Evolutionary conservation across 37 sponge, comb jelly and placozoan genomes (phyloP).

Genomic region (Ianthella basta): DNA sequence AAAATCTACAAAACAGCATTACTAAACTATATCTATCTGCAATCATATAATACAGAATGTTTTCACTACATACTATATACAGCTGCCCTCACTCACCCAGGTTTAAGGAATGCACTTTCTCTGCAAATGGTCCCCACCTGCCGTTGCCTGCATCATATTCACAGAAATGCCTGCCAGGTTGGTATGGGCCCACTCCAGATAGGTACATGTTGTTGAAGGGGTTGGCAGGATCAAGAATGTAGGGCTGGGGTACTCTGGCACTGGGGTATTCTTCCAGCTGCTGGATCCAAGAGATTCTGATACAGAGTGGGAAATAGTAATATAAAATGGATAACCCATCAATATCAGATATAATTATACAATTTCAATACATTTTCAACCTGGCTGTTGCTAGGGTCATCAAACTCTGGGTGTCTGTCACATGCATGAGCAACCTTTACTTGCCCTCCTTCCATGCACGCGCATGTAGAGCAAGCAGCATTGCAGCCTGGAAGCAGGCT

Average conservation of each 20-base stretch:
- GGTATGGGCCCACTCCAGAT: conserved; percentile 46
- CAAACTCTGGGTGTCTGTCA: too few relatives aligned
- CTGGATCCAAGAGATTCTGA: neutral
- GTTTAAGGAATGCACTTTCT: conserved; percentile 45
- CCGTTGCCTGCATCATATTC: conserved; percentile 36
- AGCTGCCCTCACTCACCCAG: conserved; percentile 35
- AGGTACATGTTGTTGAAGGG: conserved; percentile 69
- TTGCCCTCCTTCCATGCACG: too few relatives aligned
- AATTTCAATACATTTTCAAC: too few relatives aligned
- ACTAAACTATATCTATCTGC: too few relatives aligned
- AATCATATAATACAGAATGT: too few relatives aligned
- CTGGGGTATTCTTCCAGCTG: neutral
- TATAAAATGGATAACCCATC: neutral
- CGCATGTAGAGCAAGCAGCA: too few relatives aligned
- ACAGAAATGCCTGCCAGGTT: neutral
- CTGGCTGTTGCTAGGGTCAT: too few relatives aligned
- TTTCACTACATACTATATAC: too few relatives aligned
- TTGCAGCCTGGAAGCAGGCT: too few relatives aligned
- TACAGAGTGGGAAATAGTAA: neutral
- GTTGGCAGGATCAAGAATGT: conserved; percentile 66
- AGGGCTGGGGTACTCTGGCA: conserved; percentile 17
- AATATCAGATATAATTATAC: neutral
- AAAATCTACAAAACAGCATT: too few relatives aligned
- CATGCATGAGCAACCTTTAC: too few relatives aligned
- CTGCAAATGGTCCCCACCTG: conserved; percentile 36